Percentiles rank a stretch among this genome's conserved stretches.
phyloP scores from a whole-genome alignment of 2,113 vertebrate species.

The Falco punctatus region DNA sequence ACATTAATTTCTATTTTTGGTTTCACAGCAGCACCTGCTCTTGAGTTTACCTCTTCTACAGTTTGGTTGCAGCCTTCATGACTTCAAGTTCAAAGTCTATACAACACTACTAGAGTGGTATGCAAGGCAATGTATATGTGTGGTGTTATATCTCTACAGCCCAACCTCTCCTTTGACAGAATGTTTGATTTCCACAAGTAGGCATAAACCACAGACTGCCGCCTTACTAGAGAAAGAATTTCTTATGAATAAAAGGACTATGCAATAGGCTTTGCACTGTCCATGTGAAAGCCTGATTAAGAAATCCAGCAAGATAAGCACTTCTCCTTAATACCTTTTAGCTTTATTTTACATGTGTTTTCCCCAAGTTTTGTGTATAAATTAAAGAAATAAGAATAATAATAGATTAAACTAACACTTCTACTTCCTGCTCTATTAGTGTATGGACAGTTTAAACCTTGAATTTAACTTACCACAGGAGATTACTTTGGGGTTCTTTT shows the following conservation, averaged over 20 bases:
- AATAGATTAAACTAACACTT: not conserved
- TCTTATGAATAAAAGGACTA: not conserved
- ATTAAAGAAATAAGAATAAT: too few relatives aligned
- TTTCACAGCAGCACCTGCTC: slow-evolving; percentile 22
- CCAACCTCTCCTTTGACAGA: not conserved
- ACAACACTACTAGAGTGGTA: not conserved
- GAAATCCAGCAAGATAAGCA: not conserved
- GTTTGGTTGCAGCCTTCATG: not conserved
- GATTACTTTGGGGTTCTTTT: not conserved
- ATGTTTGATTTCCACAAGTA: not conserved
- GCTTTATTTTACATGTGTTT: not conserved
- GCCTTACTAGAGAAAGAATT: not conserved
- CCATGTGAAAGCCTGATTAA: not conserved
- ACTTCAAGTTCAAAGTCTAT: not conserved
- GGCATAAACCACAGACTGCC: not conserved
- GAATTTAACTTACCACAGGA: not conserved
- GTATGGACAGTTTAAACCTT: not conserved
- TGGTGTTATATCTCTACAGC: not conserved
- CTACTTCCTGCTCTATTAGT: not conserved
- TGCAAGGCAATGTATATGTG: not conserved
- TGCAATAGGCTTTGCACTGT: not conserved
- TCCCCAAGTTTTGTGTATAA: not conserved
- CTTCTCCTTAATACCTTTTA: not conserved
- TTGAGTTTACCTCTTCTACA: not conserved
- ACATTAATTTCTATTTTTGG: slow-evolving; percentile 26